A percentile compares a stretch with the other conserved stretches of the same genome.
Evolutionary conservation across 2,888 invertebrate species (phyloP).

Genomic region (Mythimna loreyi): DNA sequence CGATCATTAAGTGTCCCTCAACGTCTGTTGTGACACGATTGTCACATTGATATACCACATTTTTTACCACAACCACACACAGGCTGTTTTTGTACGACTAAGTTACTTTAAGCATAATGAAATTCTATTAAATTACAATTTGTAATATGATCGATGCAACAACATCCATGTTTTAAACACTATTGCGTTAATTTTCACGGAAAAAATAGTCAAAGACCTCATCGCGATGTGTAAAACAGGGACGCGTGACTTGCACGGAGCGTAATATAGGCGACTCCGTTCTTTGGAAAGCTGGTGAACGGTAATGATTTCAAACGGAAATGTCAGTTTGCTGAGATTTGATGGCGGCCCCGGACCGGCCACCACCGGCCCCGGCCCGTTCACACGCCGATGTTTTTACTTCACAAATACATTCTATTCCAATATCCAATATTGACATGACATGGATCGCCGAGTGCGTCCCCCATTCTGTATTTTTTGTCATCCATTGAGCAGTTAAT

Average conservation of each 20-base stretch:
- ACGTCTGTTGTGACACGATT: conserved; percentile 62
- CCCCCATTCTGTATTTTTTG: conserved; percentile 61
- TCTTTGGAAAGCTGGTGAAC: conserved; percentile 73
- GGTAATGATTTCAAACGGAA: conserved; percentile 81
- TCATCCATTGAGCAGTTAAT: conserved; percentile 58
- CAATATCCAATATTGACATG: conserved; percentile 78
- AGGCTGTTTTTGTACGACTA: conserved; percentile 29
- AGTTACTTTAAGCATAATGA: conserved; percentile 51
- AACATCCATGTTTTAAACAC: conserved; percentile 57
- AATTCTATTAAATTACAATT: conserved; percentile 66
- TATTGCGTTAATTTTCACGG: conserved; percentile 73
- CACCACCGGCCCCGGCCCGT: conserved; percentile 66
- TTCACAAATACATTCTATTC: conserved; percentile 75
- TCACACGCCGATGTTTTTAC: conserved; percentile 81
- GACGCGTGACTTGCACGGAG: conserved; percentile 69
- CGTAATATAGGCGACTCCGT: conserved; percentile 66
- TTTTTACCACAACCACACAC: conserved; percentile 47
- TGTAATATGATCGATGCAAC: conserved; percentile 63
- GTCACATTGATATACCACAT: conserved; percentile 45
- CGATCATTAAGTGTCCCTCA: conserved; percentile 71
- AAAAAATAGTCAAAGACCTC: conserved; percentile 73
- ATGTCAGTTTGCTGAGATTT: conserved; percentile 84
- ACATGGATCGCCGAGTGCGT: conserved; percentile 67
- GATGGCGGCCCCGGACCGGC: conserved; percentile 62
- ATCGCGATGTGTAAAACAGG: conserved; percentile 68